Conservation (phyloP, 1,140 invertebrate genomes). For the Piezodorus guildinii region DNA sequence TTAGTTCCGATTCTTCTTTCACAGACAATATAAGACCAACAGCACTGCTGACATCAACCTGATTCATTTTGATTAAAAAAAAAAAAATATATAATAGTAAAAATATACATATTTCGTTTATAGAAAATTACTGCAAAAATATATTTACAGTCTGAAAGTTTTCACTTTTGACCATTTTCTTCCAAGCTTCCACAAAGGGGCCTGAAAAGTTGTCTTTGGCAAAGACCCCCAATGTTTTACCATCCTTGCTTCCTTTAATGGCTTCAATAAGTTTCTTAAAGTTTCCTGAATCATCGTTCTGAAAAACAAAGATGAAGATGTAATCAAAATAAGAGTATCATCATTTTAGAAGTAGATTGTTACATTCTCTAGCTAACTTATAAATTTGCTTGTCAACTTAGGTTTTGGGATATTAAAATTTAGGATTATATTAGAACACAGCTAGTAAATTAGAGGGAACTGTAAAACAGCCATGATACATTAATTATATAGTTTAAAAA, state of each 20-base stretch:
- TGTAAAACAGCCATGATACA: too few relatives aligned
- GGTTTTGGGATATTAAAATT: too few relatives aligned
- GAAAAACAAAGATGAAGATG: slow-evolving; percentile 38
- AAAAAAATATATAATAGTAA: background rate
- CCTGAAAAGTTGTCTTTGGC: slow-evolving; percentile 87
- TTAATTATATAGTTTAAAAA: too few relatives aligned
- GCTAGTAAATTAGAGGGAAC: too few relatives aligned
- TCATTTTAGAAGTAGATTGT: too few relatives aligned
- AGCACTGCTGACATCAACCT: slow-evolving; percentile 75
- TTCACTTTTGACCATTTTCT: slow-evolving; percentile 56
- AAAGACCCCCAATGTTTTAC: slow-evolving; percentile 86
- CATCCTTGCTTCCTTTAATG: slow-evolving; percentile 79
- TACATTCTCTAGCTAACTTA: too few relatives aligned
- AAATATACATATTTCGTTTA: background rate
- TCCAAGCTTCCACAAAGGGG: slow-evolving; percentile 87
- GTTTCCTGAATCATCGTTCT: slow-evolving; percentile 90
- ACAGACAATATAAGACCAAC: slow-evolving; percentile 82
- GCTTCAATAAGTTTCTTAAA: slow-evolving; percentile 76
- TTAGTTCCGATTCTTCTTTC: slow-evolving; percentile 90
- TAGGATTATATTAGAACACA: too few relatives aligned
- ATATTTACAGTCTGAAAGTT: slow-evolving; percentile 61
- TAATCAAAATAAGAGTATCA: too few relatives aligned
- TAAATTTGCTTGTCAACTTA: too few relatives aligned
- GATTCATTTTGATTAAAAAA: slow-evolving; percentile 11
- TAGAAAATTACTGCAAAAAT: background rate